Percentiles rank a stretch among this genome's conserved stretches.
phyloP scores from a whole-genome alignment of 2,888 invertebrate species.

The Philopedon plagiatum region DNA sequence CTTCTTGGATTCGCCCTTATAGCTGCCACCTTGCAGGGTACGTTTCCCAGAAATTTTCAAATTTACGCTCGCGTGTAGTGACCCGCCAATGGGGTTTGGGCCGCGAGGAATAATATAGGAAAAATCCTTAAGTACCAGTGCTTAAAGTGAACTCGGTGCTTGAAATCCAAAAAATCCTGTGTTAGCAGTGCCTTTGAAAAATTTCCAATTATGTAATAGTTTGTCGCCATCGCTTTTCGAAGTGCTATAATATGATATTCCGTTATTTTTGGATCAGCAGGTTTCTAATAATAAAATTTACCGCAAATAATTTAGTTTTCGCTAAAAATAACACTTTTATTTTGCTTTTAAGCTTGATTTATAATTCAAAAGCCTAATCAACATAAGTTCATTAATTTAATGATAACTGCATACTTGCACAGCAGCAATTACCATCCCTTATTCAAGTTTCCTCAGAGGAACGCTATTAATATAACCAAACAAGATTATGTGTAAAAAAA shows the following conservation, averaged over 20 bases:
- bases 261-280: slow-evolving; percentile 64
- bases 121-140: slow-evolving; percentile 39
- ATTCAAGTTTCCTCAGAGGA: not conserved
- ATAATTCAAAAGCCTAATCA: not conserved
- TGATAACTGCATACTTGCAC: not conserved
- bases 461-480: slow-evolving; percentile 23
- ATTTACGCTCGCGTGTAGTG: slow-evolving; percentile 34
- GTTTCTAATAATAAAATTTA: slow-evolving; percentile 63
- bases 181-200: slow-evolving; percentile 33
- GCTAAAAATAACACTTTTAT: slow-evolving; percentile 54
- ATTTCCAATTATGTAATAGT: slow-evolving; percentile 60
- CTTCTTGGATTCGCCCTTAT: slow-evolving; percentile 72
- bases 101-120: slow-evolving; percentile 14
- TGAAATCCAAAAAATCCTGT: slow-evolving; percentile 33
- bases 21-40: slow-evolving; percentile 73
- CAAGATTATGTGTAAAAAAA: slow-evolving; percentile 24
- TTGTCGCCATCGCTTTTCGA: slow-evolving; percentile 59
- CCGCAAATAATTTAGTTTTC: slow-evolving; percentile 57
- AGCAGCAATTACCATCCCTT: not conserved
- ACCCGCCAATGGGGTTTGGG: slow-evolving; percentile 25
- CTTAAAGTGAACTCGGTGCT: slow-evolving; percentile 35
- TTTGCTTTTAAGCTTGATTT: not conserved
- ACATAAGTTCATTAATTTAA: not conserved
- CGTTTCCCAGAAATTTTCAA: slow-evolving; percentile 59
- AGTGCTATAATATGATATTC: slow-evolving; percentile 59